Conservation (phyloP, 2,888 invertebrate genomes). For the Spodoptera picta region DNA sequence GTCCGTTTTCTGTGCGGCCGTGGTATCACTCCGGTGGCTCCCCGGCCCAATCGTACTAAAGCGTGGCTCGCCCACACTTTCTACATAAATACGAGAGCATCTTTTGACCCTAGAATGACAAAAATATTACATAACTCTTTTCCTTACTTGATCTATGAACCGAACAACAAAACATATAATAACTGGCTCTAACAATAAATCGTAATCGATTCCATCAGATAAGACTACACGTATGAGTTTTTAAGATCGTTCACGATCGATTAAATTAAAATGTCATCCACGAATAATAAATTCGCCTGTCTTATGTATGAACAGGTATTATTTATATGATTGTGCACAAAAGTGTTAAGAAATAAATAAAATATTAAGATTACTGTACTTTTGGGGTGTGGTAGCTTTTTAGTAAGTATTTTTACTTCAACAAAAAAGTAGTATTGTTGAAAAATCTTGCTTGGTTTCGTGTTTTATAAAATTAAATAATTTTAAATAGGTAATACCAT, state of each 20-base stretch:
- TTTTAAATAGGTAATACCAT: no score
- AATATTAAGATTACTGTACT: background rate
- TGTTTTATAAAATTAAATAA: no score
- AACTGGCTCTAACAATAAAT: slow-evolving; percentile 35
- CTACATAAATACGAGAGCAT: no score
- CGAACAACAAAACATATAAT: slow-evolving; percentile 35
- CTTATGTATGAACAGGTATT: slow-evolving; percentile 53
- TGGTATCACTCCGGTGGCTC: no score
- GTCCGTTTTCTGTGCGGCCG: no score
- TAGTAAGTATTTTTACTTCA: background rate
- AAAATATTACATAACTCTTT: slow-evolving; percentile 2
- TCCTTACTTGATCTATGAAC: slow-evolving; percentile 6
- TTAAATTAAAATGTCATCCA: slow-evolving; percentile 57
- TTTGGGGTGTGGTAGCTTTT: background rate
- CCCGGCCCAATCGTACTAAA: no score
- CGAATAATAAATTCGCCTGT: slow-evolving; percentile 47
- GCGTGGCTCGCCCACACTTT: no score
- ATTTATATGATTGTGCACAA: slow-evolving; percentile 38
- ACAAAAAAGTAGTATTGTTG: no score
- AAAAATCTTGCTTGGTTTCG: no score
- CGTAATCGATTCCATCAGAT: slow-evolving; percentile 42
- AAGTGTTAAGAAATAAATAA: slow-evolving; percentile 20
- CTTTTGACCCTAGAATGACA: no score
- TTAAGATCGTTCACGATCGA: slow-evolving; percentile 37
- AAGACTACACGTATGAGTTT: slow-evolving; percentile 12